Conservation (phyloP, 1,140 invertebrate genomes). For the Drosophila kepulauana region DNA sequence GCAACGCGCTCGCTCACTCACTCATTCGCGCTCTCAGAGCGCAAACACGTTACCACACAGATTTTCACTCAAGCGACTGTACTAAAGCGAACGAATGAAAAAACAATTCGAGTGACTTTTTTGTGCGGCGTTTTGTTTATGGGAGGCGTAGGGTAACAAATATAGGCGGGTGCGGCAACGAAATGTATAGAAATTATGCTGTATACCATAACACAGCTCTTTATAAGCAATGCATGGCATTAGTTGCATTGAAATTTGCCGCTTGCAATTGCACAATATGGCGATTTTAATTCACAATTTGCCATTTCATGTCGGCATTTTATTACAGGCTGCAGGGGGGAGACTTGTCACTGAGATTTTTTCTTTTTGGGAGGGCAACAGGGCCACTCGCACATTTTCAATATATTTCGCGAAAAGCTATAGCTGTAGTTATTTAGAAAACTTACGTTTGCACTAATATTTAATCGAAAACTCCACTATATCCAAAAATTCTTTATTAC, state of each 20-base stretch:
- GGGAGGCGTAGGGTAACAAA: constrained; percentile 59
- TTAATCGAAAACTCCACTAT: constrained; percentile 42
- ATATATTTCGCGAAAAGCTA: not conserved
- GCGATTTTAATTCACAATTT: constrained; percentile 78
- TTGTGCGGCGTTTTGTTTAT: constrained; percentile 78
- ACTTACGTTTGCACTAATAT: constrained; percentile 60
- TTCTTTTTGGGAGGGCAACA: constrained; percentile 38
- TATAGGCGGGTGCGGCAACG: constrained; percentile 34
- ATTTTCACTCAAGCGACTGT: constrained; percentile 77
- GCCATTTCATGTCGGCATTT: constrained; percentile 58
- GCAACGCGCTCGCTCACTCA: constrained; percentile 3
- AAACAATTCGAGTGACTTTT: constrained; percentile 62
- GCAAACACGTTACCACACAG: constrained; percentile 24
- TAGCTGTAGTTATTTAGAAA: not conserved
- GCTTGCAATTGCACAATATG: constrained; percentile 55
- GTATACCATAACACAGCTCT: not conserved
- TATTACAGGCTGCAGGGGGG: constrained; percentile 58
- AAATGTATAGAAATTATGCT: constrained; percentile 22
- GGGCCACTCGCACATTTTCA: constrained; percentile 8
- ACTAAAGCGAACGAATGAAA: constrained; percentile 76
- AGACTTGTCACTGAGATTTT: constrained; percentile 2
- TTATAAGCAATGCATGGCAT: not conserved
- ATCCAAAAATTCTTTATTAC: constrained; percentile 42
- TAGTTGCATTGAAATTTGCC: not conserved
- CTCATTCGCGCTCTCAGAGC: constrained; percentile 21